These are phyloP conservation scores for Phrynocephalus vlangalii DNA, from an alignment of 2,797 vertebrate species.

Conservation along the genomic window DNA sequence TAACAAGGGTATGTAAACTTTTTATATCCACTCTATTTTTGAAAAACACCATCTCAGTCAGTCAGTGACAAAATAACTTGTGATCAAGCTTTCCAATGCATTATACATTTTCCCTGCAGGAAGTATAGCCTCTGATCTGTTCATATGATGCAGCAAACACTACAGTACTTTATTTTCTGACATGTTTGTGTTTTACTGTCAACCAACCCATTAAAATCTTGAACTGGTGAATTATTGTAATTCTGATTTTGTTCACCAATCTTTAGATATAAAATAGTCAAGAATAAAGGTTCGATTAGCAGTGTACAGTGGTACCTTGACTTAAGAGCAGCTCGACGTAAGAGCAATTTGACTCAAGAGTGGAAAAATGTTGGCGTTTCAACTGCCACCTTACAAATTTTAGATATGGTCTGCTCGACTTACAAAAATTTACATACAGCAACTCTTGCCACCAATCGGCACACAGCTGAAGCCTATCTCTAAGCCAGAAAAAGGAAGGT, in stretches of 20 bases:
- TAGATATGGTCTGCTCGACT: no score
- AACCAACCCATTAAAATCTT: background rate
- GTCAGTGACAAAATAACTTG: constrained; percentile 59
- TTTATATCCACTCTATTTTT: background rate
- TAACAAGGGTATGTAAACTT: no score
- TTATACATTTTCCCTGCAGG: constrained; percentile 41
- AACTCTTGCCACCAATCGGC: background rate
- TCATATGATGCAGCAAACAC: constrained; percentile 12
- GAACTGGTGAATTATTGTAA: background rate
- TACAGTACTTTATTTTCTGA: background rate
- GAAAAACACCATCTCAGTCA: background rate
- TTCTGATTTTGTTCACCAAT: background rate
- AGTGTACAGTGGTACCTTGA: no score
- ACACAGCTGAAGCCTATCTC: background rate
- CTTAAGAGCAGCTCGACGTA: no score
- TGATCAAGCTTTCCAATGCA: constrained; percentile 45
- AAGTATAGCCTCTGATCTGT: constrained; percentile 49
- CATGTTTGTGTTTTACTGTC: background rate
- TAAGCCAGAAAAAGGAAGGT: background rate
- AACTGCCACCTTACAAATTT: no score
- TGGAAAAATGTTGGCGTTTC: no score
- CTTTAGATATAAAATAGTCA: background rate
- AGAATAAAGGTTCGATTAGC: background rate
- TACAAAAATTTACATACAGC: no score
- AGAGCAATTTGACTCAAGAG: no score